Evolutionary conservation across 2,888 invertebrate genomes (phyloP).

Genomic region (Plagiodera versicolora): DNA sequence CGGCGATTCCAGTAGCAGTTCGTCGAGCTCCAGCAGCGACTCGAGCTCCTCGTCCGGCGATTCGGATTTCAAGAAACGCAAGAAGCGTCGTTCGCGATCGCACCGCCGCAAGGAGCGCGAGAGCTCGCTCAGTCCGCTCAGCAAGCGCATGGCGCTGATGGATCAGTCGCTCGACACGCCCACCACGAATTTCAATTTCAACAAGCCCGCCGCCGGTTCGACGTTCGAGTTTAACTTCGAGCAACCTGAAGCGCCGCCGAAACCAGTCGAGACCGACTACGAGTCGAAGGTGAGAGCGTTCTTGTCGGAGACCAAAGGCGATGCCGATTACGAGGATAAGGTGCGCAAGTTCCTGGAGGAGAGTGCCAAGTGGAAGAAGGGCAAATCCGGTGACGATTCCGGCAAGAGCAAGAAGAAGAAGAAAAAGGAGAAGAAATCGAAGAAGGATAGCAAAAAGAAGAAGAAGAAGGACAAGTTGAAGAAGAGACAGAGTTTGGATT

Average conservation of each 20-base stretch:
- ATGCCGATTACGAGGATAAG: constrained; percentile 83
- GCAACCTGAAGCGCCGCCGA: constrained; percentile 46
- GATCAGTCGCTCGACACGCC: constrained; percentile 59
- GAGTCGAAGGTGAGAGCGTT: constrained; percentile 62
- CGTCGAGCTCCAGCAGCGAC: constrained; percentile 61
- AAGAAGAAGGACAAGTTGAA: constrained; percentile 70
- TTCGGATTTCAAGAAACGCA: constrained; percentile 58
- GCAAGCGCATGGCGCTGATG: constrained; percentile 80
- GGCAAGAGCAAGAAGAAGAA: constrained; percentile 60
- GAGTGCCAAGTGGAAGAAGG: constrained; percentile 77
- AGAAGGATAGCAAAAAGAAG: constrained; percentile 75
- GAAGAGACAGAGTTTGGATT: constrained; percentile 66
- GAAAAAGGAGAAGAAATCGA: constrained; percentile 61
- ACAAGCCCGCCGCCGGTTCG: constrained; percentile 66
- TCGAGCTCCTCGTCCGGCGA: constrained; percentile 66
- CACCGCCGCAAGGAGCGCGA: constrained; percentile 62
- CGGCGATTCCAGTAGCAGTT: constrained; percentile 63
- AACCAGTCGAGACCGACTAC: constrained; percentile 41
- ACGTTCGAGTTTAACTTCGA: constrained; percentile 57
- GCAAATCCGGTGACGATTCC: constrained; percentile 63
- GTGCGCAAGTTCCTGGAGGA: constrained; percentile 85
- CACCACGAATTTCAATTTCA: constrained; percentile 68
- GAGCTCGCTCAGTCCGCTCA: constrained; percentile 77
- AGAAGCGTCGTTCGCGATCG: constrained; percentile 61
- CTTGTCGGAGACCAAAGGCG: constrained; percentile 74